These are phyloP conservation scores for Prionailurus bengalensis DNA, from an alignment of 2,113 vertebrate genomes.

Conservation along the genomic window DNA sequence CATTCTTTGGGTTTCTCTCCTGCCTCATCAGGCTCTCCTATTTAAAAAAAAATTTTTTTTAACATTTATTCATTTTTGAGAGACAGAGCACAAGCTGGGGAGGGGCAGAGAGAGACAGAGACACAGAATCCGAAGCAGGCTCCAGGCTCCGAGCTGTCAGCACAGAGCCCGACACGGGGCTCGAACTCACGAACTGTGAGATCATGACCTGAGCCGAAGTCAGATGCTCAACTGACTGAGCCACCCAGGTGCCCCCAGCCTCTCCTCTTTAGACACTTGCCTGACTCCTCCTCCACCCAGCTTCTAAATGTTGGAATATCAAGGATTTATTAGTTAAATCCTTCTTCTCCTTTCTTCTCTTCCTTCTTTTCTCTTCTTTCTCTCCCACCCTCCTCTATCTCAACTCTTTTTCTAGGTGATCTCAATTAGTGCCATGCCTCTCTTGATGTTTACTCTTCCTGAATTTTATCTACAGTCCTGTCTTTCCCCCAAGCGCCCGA, in stretches of 20 bases:
- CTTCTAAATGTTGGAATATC: not conserved
- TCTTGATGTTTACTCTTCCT: not conserved
- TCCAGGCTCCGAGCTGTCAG: no score
- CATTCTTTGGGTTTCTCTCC: not conserved
- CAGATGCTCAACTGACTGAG: no score
- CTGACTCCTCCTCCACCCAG: not conserved
- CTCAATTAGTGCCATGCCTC: not conserved
- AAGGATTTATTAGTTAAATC: not conserved
- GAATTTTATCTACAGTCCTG: not conserved
- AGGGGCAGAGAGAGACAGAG: no score
- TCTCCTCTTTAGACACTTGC: not conserved
- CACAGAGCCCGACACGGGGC: no score
- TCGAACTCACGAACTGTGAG: no score
- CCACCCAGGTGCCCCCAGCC: not conserved
- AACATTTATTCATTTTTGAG: no score
- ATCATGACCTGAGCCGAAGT: no score
- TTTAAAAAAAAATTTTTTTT: not conserved
- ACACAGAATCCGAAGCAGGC: no score
- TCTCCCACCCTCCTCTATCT: not conserved
- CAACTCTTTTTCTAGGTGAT: not conserved
- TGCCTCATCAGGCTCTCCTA: not conserved
- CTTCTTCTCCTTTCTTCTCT: not conserved
- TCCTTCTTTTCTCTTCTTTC: not conserved
- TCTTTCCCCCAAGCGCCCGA: not conserved
- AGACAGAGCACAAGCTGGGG: no score